phyloP scores from a whole-genome alignment of 2,797 vertebrate genomes.

The Prionace glauca region DNA sequence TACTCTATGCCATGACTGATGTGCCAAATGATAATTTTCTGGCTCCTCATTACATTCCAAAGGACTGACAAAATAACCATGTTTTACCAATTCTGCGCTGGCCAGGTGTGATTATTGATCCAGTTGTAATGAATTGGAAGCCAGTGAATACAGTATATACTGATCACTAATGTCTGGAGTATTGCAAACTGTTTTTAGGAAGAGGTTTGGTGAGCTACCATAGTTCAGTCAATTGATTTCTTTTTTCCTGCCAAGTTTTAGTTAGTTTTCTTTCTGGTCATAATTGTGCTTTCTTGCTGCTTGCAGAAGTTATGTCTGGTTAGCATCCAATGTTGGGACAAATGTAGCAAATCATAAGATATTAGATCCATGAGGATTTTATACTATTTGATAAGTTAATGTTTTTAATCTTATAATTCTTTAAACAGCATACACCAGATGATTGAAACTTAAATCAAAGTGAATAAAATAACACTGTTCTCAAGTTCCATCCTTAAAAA shows the following conservation, averaged over 20 bases:
- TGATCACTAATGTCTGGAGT: not conserved
- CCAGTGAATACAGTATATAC: not conserved
- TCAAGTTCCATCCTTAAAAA: conserved; percentile 2
- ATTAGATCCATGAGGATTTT: not conserved
- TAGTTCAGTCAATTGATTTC: not conserved
- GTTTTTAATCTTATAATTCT: not conserved
- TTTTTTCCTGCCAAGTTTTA: not conserved
- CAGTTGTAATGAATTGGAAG: not conserved
- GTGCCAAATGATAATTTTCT: not conserved
- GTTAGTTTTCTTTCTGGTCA: not conserved
- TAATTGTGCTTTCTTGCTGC: not conserved
- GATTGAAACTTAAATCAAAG: not conserved
- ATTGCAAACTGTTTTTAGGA: not conserved
- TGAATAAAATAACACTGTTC: not conserved
- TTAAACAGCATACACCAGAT: not conserved
- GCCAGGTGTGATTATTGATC: not conserved
- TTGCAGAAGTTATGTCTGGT: not conserved
- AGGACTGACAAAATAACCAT: not conserved
- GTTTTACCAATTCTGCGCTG: not conserved
- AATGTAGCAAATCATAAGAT: not conserved
- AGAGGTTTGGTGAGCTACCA: not conserved
- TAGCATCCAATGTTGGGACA: not conserved
- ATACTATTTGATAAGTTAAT: not conserved
- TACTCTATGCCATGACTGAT: too few species aligned
- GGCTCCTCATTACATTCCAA: not conserved